Conservation (phyloP, 2,113 vertebrate species). For the Callipepla californica region DNA sequence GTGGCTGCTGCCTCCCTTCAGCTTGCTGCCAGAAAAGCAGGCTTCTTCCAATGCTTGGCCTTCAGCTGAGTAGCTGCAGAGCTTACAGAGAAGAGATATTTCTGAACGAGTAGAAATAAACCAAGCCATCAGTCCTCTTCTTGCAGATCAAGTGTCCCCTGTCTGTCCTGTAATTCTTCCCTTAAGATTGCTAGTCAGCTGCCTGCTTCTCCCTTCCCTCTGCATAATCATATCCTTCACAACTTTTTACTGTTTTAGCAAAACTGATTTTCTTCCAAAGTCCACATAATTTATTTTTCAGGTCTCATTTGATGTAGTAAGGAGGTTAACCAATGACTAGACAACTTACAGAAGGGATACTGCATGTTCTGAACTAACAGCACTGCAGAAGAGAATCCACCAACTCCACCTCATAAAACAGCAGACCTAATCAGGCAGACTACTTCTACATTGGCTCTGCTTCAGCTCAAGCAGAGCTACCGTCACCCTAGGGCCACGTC, state of each 20-base stretch:
- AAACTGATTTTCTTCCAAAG: neutral
- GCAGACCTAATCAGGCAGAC: neutral
- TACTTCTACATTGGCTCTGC: neutral
- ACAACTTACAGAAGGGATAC: neutral
- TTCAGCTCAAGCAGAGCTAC: neutral
- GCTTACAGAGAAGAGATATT: neutral
- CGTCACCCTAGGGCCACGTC: neutral
- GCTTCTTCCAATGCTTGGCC: neutral
- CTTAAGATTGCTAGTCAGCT: neutral
- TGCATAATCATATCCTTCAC: neutral
- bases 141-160: neutral
- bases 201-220: neutral
- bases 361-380: neutral
- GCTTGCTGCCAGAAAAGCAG: fast-evolving
- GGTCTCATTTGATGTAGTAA: neutral
- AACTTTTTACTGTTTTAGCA: neutral
- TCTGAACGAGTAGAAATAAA: neutral
- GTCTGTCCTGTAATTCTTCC: neutral
- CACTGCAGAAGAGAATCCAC: neutral
- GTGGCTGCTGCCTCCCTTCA: neutral
- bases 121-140: neutral
- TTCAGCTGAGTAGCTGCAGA: neutral
- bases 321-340: neutral
- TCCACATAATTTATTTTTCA: neutral
- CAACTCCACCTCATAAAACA: neutral